Conservation (phyloP, 2,797 vertebrate species). For the Apogon talboti region DNA sequence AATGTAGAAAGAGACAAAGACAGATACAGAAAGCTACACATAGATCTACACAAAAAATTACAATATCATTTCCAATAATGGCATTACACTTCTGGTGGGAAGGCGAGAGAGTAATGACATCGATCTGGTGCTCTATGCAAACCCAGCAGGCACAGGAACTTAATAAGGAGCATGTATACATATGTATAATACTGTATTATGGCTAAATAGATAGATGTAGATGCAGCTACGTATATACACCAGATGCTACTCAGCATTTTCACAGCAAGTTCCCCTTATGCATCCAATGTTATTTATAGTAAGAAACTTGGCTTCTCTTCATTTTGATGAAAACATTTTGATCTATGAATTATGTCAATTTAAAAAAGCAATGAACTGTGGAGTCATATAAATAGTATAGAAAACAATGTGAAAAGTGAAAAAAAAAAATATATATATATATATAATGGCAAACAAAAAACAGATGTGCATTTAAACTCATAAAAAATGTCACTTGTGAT, state of each 20-base stretch:
- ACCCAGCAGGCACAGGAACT: slow-evolving; percentile 84
- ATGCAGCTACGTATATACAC: slow-evolving; percentile 83
- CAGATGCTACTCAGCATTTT: slow-evolving; percentile 82
- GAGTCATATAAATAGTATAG: slow-evolving; percentile 40
- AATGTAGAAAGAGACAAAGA: slow-evolving; percentile 82
- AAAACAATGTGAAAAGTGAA: slow-evolving; percentile 55
- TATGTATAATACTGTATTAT: slow-evolving; percentile 87
- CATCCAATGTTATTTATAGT: slow-evolving; percentile 80
- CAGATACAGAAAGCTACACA: slow-evolving; percentile 79
- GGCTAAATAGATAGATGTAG: slow-evolving; percentile 84
- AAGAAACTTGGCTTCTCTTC: slow-evolving; percentile 74
- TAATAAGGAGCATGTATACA: slow-evolving; percentile 77
- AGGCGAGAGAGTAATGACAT: slow-evolving; percentile 79
- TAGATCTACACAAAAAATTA: slow-evolving; percentile 75
- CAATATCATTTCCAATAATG: slow-evolving; percentile 77
- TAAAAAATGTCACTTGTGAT: slow-evolving; percentile 52
- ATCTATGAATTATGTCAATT: slow-evolving; percentile 56
- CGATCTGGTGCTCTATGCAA: slow-evolving; percentile 80
- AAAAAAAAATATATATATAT: slow-evolving; percentile 44
- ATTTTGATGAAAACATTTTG: slow-evolving; percentile 65
- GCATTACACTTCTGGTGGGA: slow-evolving; percentile 78
- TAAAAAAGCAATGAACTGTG: slow-evolving; percentile 46
- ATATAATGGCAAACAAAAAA: slow-evolving; percentile 40
- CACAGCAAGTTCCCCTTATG: slow-evolving; percentile 79
- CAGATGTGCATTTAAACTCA: slow-evolving; percentile 34